Evolutionary conservation across 2,797 vertebrate species (phyloP), one percentile per base, ranked within the genome.

Genomic region (Astyanax mexicanus): DNA sequence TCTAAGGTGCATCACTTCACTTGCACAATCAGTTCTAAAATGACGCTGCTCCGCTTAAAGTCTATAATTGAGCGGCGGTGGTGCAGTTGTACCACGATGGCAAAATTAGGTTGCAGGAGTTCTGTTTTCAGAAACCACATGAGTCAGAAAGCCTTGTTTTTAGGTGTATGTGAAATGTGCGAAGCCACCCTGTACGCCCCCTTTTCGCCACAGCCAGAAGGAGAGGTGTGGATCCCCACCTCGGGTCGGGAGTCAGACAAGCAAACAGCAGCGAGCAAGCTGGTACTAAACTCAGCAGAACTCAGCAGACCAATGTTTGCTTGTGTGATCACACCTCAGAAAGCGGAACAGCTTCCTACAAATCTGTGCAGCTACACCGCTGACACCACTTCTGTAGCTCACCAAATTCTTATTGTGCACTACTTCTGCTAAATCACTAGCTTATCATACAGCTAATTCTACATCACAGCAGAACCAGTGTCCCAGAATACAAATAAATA

Each of bases 1-100:
- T 84, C 74, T 52, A 72, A 81, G 82, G 77, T 84, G 74, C 62
- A 78, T 75, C 38, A 51, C 72, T 80, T 81, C 71, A 67, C 61
- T 74, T 37, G 58, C 65, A 71, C 67, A 73, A 76, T 77, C 64
- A 64, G 64, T 57, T 79, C 52, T 55, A 79, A 83, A 71, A 81
- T 51, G 60, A 49, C 51, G 23, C 49, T 55, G 40, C 72, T 68
- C 61, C 35, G 44, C 64, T 78, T 81, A 54, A 76, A 79, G 54
- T 79, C 45, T 51, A 76, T 83, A 81, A 83, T 45, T 70, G 72
- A 79, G 57, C 21, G 32, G 66, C 72, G 66, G 75, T 67, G 25
- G 70, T 60, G 70, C 25, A 54, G 62, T 71, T 11, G 7, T 44
- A 27, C 42, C 15, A 61, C 42, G n/a, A 45, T 44, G 23, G 32